Conservation (phyloP, 2,888 invertebrate genomes). For the Tetragonisca angustula region DNA sequence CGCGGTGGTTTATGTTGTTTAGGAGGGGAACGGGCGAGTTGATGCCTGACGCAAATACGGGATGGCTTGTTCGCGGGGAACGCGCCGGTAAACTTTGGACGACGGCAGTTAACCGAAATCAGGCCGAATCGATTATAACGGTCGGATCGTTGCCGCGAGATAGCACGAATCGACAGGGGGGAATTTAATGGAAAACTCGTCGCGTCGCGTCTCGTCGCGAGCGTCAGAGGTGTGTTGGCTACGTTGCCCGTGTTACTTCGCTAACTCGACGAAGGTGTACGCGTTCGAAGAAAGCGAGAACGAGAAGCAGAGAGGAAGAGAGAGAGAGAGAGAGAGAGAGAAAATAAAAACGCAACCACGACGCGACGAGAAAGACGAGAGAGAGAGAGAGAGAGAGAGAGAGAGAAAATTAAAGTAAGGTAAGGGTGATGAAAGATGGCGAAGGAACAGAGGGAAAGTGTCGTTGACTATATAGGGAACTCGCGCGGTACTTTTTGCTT, state of each 20-base stretch:
- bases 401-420: constrained; percentile 24
- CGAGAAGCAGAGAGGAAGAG: not conserved
- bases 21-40: constrained; percentile 44
- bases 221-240: not conserved
- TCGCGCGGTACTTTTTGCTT: constrained; percentile 38
- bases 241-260: constrained; percentile 41
- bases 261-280: constrained; percentile 40
- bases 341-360: not conserved
- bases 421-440: constrained; percentile 1
- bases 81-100: constrained; percentile 77
- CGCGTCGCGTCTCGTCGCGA: constrained; percentile 39
- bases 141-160: constrained; percentile 75
- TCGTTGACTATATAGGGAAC: constrained; percentile 28
- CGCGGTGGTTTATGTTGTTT: constrained; percentile 50
- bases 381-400: constrained; percentile 16
- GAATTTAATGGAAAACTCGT: constrained; percentile 77
- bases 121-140: constrained; percentile 80
- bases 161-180: constrained; percentile 77
- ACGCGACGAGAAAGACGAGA: not conserved
- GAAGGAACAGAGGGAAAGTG: constrained; percentile 20
- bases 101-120: constrained; percentile 80
- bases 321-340: not conserved
- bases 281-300: constrained; percentile 1
- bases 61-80: constrained; percentile 65
- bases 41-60: constrained; percentile 67